Evolutionary conservation across 2,797 vertebrate species (phyloP), one percentile per base, ranked within the genome.

Genomic region (Taenioides sp.): DNA sequence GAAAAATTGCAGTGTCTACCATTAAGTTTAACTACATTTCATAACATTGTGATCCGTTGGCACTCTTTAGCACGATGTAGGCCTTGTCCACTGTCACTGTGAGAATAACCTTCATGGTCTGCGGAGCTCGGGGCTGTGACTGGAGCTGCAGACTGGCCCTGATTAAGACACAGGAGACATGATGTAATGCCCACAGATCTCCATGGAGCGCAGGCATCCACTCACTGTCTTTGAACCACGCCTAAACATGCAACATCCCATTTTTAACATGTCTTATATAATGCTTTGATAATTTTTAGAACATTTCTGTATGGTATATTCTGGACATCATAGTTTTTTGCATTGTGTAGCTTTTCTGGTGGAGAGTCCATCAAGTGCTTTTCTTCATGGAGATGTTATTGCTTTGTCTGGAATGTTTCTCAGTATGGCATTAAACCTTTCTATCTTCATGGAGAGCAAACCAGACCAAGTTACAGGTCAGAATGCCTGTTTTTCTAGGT

Each of bases 111-210:
- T 62, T 62, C 60, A 62, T 20, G 20, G 10, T 37, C 31, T 22
- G 11, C 40, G n/a, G 34, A 40, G 61, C 61, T 40, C 22, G 20
- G 3, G n/a, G 61, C 61, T 14, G 12, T 22, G 34, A 63, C 34
- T 23, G 10, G 5, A 5, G 4, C 9, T 31, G 20, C 59, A 22
- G 9, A 23, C 31, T 63, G 34, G 34, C 20, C 61, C 34, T 63
- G 61, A 43, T 63, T 40, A 63, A 34, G 61, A 63, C 61, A 63
- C 34, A 40, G 5, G 34, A 23, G 61, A n/a, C 34, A 43, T 37
- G 31, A n/a, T n/a, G 18, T 60, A 60, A 60, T 31, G 23, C 58
- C 6, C 40, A 43, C 0, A 47, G 14, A 16, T 47, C 20, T 54
- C 52, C 10, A 2, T n/a, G 20, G 50, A 54, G 50, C 5, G 40